A percentile compares a stretch with the other conserved stretches of the same genome.
phyloP scores from a whole-genome alignment of 2,113 vertebrate species.

The Manacus vitellinus region DNA sequence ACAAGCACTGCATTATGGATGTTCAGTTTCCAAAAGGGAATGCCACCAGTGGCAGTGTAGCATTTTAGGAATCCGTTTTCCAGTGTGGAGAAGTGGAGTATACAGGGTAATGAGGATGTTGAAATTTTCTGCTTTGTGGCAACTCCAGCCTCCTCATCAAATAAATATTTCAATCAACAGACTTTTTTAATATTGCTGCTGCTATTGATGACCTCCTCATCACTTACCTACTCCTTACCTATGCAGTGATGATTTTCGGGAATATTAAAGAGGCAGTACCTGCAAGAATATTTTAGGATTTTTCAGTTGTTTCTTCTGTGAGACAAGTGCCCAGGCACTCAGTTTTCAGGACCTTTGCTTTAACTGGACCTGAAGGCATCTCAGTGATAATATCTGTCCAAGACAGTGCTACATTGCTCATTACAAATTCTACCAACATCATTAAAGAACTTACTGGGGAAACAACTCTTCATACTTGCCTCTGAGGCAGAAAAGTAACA shows the following conservation, averaged over 20 bases:
- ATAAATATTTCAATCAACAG: neutral
- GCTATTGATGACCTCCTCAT: neutral
- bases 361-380: neutral
- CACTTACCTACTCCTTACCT: neutral
- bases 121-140: neutral
- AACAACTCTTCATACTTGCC: neutral
- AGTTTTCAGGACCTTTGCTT: neutral
- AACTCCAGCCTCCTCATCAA: neutral
- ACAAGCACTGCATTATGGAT: neutral
- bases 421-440: neutral
- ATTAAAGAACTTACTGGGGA: neutral
- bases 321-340: accelerated
- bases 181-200: neutral
- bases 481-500: neutral
- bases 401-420: neutral
- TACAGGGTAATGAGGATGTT: neutral
- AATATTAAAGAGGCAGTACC: neutral
- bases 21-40: neutral
- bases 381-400: neutral
- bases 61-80: neutral
- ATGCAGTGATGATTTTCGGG: neutral
- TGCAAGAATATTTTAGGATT: neutral
- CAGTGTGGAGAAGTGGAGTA: neutral
- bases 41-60: neutral
- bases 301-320: neutral